A percentile compares a stretch with the other conserved stretches of the same genome.
phyloP scores from a whole-genome alignment of 2,113 vertebrate genomes.

The Nerophis lumbriciformis region DNA sequence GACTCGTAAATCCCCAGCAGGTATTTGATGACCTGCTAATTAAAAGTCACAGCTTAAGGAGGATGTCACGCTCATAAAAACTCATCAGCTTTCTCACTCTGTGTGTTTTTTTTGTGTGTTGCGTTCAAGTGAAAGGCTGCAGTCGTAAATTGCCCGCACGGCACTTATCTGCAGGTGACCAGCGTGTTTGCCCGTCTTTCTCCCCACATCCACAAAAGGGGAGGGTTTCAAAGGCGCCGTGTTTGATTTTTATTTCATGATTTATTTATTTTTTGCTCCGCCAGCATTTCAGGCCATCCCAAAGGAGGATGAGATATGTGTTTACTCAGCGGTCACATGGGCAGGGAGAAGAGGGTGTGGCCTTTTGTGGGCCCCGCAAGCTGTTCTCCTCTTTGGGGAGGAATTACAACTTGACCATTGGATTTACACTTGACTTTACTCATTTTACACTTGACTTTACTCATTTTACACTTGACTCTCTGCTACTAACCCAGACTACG shows the following conservation, averaged over 20 bases:
- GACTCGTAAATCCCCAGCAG: not conserved
- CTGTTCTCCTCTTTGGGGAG: no score
- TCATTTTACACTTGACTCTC: no score
- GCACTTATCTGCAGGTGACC: slow-evolving; percentile 21
- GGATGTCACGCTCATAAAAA: slow-evolving; percentile 1
- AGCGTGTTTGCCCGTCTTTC: slow-evolving; percentile 21
- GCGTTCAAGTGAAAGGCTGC: slow-evolving; percentile 17
- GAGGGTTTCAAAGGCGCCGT: slow-evolving; percentile 28
- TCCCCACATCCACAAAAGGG: slow-evolving; percentile 43
- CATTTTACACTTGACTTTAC: no score
- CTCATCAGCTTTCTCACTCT: slow-evolving; percentile 1
- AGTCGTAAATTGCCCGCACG: slow-evolving; percentile 14
- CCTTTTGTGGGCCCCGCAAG: no score
- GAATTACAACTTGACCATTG: no score
- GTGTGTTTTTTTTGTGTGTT: not conserved
- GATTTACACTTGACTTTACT: no score
- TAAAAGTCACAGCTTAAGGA: slow-evolving; percentile 2
- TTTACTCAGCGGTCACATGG: no score
- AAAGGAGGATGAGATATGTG: no score
- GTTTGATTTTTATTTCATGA: no score
- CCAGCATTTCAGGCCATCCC: not conserved
- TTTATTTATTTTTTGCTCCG: slow-evolving; percentile 7
- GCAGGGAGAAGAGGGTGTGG: no score
- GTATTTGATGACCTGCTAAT: not conserved
- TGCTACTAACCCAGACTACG: no score